Percentiles rank a stretch among this genome's conserved stretches.
Conservation (phyloP, 2,888 invertebrate genomes). For the Pristionchus mayeri region DNA sequence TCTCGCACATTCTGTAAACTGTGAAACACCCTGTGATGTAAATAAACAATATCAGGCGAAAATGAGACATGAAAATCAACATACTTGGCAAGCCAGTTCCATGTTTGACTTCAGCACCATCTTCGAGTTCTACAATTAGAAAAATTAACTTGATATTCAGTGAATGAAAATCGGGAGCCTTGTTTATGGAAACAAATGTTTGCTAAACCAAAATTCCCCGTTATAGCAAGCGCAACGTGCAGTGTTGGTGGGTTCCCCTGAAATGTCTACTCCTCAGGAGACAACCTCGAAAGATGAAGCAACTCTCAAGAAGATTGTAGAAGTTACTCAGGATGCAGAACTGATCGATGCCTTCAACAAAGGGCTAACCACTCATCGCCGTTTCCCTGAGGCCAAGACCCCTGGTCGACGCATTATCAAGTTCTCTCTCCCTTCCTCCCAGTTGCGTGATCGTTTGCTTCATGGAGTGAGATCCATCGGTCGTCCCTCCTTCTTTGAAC, state of each 20-base stretch:
- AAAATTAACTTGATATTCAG: neutral
- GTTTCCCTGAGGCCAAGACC: neutral
- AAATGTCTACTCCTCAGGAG: too few relatives aligned
- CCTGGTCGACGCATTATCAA: too few relatives aligned
- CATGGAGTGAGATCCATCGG: too few relatives aligned
- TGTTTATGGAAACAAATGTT: neutral
- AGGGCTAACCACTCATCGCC: neutral
- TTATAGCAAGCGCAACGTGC: neutral
- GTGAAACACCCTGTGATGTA: too few relatives aligned
- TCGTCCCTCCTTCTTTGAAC: too few relatives aligned
- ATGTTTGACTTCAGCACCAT: neutral
- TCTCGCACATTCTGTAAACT: too few relatives aligned
- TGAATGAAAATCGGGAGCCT: neutral
- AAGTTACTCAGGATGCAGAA: too few relatives aligned
- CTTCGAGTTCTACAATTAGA: neutral
- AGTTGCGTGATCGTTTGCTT: too few relatives aligned
- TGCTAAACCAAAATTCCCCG: neutral
- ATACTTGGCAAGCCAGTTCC: neutral
- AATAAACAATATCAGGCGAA: neutral
- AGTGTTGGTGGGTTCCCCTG: too few relatives aligned
- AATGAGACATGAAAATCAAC: neutral
- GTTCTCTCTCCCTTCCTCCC: too few relatives aligned
- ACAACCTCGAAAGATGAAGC: too few relatives aligned
- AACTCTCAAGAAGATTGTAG: neutral
- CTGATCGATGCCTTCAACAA: neutral